Base-by-base conservation (phyloP, 2,888 invertebrate species). In the Polyploca ridens region DNA sequence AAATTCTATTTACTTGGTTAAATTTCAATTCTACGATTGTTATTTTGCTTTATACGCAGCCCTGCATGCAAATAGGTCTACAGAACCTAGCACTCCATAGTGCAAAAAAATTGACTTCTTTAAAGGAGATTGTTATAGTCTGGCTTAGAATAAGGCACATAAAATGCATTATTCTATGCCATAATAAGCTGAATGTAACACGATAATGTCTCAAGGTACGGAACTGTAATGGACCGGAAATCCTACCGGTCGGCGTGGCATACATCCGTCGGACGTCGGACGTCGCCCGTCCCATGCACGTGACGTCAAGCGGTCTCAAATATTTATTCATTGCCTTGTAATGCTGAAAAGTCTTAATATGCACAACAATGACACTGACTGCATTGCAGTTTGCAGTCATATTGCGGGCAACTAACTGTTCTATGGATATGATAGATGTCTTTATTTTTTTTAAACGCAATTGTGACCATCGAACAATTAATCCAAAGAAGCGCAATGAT, bases 371-470 rank as follows among this genome's bases (percentile, higher is more conserved):
- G 44, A 8, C 13, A 41, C 13, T 13, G 13, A 13, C 46, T 46
- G 46, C 46, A 46, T 46, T 46, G 46, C 46, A 46, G n/a, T 46
- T 46, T 46, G 46, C 46, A 46, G n/a, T 46, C 46, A 46, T 46
- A 46, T 41, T 46, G 46, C 46, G n/a, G n/a, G 0, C 1, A n/a
- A n/a, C n/a, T 46, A 6, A n/a, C 46, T 7, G 6, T 46, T 46
- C 46, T 46, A 11, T 10, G 10, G 38, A 11, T 10, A 38, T 8
- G 10, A 27, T 27, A 27, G 27, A 27, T 2, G 27, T 27, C 27
- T 27, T 27, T 1, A 1, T 27, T 27, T 27, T 27, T 27, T 27
- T 27, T 1, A 27, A 27, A n/a, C n/a, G n/a, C n/a, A n/a, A n/a
- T n/a, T n/a, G n/a, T n/a, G n/a, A n/a, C n/a, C n/a, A n/a, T n/a